Conservation (phyloP, 1,140 invertebrate species). For the Dendrolimus kikuchii region DNA sequence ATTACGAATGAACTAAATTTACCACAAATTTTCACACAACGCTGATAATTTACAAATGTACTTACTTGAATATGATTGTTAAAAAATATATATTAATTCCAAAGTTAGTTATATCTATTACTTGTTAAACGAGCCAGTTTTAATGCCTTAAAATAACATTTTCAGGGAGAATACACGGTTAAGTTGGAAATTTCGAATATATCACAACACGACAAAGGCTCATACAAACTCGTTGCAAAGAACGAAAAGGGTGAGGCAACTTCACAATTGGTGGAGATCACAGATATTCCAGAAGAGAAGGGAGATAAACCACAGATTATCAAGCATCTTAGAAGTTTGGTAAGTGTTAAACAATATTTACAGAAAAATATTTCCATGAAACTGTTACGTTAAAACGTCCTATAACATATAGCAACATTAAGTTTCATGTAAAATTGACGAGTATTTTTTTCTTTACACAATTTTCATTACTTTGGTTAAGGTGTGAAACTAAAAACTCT, state of each 20-base stretch:
- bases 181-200: constrained; percentile 90
- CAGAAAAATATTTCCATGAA: too few species aligned
- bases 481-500: too few species aligned
- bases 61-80: too few species aligned
- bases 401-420: too few species aligned
- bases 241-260: constrained; percentile 95
- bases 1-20: neutral
- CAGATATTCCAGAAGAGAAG: constrained; percentile 84
- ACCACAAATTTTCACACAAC: too few species aligned
- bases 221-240: constrained; percentile 92
- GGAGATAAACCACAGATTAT: constrained; percentile 82
- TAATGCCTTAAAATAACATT: constrained; percentile 18
- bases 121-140: neutral
- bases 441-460: too few species aligned
- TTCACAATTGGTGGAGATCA: constrained; percentile 90
- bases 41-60: too few species aligned
- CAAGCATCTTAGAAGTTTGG: constrained; percentile 81
- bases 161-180: constrained; percentile 87
- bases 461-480: too few species aligned
- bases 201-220: constrained; percentile 85
- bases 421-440: too few species aligned
- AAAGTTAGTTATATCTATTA: too few species aligned
- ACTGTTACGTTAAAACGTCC: too few species aligned
- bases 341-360: constrained; percentile 62
- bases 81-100: too few species aligned